These are phyloP conservation scores for Drosophila algonquin DNA, from an alignment of 2,888 invertebrate species.

Conservation along the genomic window DNA sequence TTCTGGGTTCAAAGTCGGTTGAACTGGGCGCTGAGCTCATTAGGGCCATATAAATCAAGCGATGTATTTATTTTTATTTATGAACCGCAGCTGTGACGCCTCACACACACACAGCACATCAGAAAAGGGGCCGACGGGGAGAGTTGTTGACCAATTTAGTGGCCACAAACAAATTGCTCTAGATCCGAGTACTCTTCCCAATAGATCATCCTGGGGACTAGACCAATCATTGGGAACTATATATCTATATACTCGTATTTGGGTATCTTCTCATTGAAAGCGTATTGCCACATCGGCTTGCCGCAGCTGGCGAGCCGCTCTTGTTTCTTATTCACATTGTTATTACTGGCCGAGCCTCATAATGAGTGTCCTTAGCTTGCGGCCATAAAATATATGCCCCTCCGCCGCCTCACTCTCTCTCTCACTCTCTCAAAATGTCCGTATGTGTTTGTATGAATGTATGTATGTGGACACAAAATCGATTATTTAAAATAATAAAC, in stretches of 20 bases:
- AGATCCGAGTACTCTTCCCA: slow-evolving; percentile 36
- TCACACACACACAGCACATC: slow-evolving; percentile 41
- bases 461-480: slow-evolving; percentile 34
- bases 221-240: slow-evolving; percentile 23
- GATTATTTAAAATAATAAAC: slow-evolving; percentile 51
- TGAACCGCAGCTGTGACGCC: slow-evolving; percentile 66
- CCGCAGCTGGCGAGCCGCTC: neutral
- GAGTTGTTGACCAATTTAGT: slow-evolving; percentile 45
- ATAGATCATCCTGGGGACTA: slow-evolving; percentile 6
- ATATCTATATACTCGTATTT: no score
- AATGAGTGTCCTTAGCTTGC: slow-evolving; percentile 47
- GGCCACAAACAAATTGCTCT: slow-evolving; percentile 50
- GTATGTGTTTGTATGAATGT: neutral
- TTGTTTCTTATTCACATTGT: slow-evolving; percentile 35
- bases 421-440: neutral
- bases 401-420: neutral
- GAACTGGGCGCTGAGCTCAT: slow-evolving; percentile 61
- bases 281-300: slow-evolving; percentile 11
- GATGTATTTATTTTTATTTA: slow-evolving; percentile 69
- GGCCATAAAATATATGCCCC: slow-evolving; percentile 37
- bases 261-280: neutral
- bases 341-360: slow-evolving; percentile 38
- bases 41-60: slow-evolving; percentile 69
- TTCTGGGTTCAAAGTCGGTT: slow-evolving; percentile 36
- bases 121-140: slow-evolving; percentile 6